phyloP scores from a whole-genome alignment of 1,140 invertebrate genomes.

The Pachypeltis micranthus region DNA sequence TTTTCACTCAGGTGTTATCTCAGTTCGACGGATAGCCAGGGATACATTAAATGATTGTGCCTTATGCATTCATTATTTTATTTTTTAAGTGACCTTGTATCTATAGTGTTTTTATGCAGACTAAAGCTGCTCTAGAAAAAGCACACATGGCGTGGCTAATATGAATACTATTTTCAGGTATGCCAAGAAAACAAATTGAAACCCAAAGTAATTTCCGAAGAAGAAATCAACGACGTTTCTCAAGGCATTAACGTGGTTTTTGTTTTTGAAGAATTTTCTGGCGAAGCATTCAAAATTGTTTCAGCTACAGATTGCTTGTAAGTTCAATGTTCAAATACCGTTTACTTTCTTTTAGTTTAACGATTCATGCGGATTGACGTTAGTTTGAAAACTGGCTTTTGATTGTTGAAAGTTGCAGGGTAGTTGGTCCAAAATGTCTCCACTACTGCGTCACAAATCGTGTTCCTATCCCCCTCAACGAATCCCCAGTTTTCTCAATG shows the following conservation, averaged over 20 bases:
- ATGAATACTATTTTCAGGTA: not conserved
- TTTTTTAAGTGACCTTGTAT: not conserved
- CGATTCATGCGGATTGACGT: not conserved
- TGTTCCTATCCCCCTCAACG: slow-evolving; percentile 58
- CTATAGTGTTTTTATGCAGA: not conserved
- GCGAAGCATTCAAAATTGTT: slow-evolving; percentile 8
- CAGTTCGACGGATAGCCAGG: too few relatives aligned
- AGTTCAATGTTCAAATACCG: not conserved
- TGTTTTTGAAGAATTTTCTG: slow-evolving; percentile 16
- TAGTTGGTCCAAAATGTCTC: slow-evolving; percentile 70
- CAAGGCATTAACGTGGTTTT: slow-evolving; percentile 3
- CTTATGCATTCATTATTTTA: not conserved
- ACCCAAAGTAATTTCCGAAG: slow-evolving; percentile 14
- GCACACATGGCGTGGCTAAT: too few relatives aligned
- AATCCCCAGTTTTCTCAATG: slow-evolving; percentile 62
- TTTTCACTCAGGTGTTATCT: too few relatives aligned
- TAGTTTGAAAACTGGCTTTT: not conserved
- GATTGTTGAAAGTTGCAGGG: slow-evolving; percentile 39
- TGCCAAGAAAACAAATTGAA: slow-evolving; percentile 16
- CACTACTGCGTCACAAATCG: slow-evolving; percentile 56
- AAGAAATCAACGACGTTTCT: not conserved
- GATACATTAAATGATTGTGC: too few relatives aligned
- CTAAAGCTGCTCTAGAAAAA: too few relatives aligned
- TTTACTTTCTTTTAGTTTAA: not conserved
- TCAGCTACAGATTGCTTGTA: slow-evolving; percentile 11